Evolutionary conservation across 1,140 invertebrate genomes (phyloP).

Genomic region (Homalodisca vitripennis): DNA sequence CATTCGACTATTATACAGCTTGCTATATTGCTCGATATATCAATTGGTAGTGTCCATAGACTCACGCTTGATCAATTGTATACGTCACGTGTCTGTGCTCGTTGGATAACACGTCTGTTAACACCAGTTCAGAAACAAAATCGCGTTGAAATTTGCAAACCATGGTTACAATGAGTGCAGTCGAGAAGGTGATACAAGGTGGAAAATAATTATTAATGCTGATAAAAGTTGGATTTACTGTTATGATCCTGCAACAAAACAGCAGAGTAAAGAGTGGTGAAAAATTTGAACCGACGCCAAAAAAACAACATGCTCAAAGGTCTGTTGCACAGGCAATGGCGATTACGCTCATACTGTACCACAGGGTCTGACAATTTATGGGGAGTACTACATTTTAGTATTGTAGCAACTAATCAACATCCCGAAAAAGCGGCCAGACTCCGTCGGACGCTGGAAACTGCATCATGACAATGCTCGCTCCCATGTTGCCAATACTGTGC

Average conservation of each 20-base stretch:
- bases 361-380: constrained; percentile 24
- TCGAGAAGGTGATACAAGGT: constrained; percentile 1
- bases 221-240: constrained; percentile 12
- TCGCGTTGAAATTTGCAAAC: constrained; percentile 8
- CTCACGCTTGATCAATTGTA: background rate
- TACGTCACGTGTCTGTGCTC: constrained; percentile 8
- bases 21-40: constrained; percentile 3
- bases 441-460: constrained; percentile 3
- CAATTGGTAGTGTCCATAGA: constrained; percentile 11
- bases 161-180: background rate
- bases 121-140: constrained; percentile 19
- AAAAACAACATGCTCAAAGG: constrained; percentile 13
- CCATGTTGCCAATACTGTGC: constrained; percentile 7
- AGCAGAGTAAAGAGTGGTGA: constrained; percentile 5
- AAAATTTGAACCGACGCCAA: constrained; percentile 15
- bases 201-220: constrained; percentile 4
- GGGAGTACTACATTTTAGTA: constrained; percentile 1
- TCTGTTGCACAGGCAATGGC: constrained; percentile 22
- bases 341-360: constrained; percentile 27
- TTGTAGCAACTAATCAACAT: constrained; percentile 27
- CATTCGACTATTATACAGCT: constrained; percentile 5
- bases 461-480: constrained; percentile 29
- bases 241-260: constrained; percentile 16
- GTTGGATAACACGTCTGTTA: background rate
- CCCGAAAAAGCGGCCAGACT: constrained; percentile 28